phyloP scores from a whole-genome alignment of 2,888 invertebrate genomes.

The Quadroppia sp. region DNA sequence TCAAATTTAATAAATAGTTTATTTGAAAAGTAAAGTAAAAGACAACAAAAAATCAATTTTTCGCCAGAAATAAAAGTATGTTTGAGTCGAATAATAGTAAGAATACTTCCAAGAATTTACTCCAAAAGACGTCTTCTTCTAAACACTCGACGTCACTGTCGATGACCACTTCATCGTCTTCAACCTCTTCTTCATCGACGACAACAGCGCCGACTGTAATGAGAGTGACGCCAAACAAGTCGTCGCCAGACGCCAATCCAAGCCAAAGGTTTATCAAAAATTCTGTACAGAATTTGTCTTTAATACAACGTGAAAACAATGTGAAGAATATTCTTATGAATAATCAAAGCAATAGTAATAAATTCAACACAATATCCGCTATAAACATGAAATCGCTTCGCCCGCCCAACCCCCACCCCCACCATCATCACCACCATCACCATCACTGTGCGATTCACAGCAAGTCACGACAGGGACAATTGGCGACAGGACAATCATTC shows the following conservation, averaged over 20 bases:
- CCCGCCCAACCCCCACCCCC: neutral
- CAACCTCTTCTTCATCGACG: neutral
- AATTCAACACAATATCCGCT: neutral
- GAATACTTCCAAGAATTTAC: no score
- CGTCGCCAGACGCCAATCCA: neutral
- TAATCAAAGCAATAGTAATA: neutral
- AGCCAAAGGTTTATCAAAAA: neutral
- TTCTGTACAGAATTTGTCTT: no score
- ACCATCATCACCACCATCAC: constrained; percentile 7
- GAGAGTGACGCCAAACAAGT: neutral
- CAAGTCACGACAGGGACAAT: neutral
- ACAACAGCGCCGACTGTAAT: neutral
- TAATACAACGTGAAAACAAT: no score
- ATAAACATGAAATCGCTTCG: neutral
- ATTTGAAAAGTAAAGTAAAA: no score
- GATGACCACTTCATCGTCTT: neutral
- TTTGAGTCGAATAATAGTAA: no score
- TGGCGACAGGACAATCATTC: neutral
- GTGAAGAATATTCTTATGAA: neutral
- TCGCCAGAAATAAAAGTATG: no score
- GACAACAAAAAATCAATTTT: no score
- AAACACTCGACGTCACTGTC: no score
- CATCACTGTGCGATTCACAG: constrained; percentile 9
- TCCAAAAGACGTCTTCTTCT: no score
- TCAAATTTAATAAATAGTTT: no score